phyloP scores from a whole-genome alignment of 2,113 vertebrate genomes.

The Myodes glareolus region DNA sequence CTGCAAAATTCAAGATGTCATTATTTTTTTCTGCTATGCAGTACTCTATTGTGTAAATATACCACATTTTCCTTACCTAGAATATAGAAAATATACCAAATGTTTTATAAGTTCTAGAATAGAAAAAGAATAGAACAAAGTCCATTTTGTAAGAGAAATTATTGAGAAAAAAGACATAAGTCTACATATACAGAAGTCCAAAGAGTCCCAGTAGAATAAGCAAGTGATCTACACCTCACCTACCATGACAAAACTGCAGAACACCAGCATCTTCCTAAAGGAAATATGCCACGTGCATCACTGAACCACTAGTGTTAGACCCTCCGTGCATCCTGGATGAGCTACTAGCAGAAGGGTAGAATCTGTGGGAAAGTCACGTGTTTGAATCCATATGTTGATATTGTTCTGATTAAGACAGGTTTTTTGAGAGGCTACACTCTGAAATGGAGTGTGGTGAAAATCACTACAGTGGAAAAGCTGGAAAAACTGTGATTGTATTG shows the following conservation, averaged over 20 bases:
- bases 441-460: background rate
- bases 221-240: background rate
- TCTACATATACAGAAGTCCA: constrained; percentile 15
- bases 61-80: too few relatives aligned
- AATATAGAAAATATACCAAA: constrained; percentile 5
- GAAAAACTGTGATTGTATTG: background rate
- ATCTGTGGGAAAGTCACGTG: background rate
- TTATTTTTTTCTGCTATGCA: too few relatives aligned
- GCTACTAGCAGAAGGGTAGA: background rate
- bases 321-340: background rate
- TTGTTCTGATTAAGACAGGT: background rate
- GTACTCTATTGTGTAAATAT: too few relatives aligned
- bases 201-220: background rate
- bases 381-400: background rate
- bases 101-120: background rate
- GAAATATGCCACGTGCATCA: background rate
- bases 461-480: background rate
- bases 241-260: background rate
- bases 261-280: background rate
- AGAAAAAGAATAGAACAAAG: background rate
- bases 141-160: constrained; percentile 14
- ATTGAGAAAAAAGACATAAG: background rate
- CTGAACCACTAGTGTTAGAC: background rate
- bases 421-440: background rate
- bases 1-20: too few relatives aligned